A percentile compares a stretch with the other conserved stretches of the same genome.
These are phyloP conservation scores for Proteles cristata DNA, from an alignment of 2,113 vertebrate species.

Conservation along the genomic window DNA sequence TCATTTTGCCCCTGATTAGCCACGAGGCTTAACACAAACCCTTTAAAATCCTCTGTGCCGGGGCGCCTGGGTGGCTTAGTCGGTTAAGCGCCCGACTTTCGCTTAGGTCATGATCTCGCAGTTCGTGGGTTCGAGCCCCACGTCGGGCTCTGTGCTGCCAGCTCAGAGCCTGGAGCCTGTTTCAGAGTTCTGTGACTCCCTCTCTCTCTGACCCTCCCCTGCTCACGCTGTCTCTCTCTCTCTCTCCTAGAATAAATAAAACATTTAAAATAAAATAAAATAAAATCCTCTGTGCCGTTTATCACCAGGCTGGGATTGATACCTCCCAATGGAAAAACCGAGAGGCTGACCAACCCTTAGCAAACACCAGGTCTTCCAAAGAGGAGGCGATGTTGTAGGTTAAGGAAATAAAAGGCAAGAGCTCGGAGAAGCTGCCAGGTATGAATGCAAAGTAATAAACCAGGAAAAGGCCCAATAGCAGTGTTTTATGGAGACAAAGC, in stretches of 20 bases:
- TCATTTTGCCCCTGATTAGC: neutral
- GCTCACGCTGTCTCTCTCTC: no score
- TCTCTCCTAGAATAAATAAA: no score
- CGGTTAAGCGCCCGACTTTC: no score
- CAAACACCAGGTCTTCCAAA: neutral
- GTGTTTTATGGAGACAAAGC: neutral
- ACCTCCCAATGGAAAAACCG: neutral
- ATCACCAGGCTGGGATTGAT: neutral
- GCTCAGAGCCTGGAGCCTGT: no score
- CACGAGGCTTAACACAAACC: neutral
- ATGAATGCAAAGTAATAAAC: slow-evolving; percentile 29
- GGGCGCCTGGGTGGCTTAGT: no score
- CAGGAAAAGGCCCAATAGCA: slow-evolving; percentile 9
- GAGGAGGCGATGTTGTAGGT: neutral
- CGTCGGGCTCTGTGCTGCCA: no score
- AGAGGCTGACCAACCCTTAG: neutral
- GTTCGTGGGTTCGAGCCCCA: no score
- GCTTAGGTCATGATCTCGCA: no score
- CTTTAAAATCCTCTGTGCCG: neutral
- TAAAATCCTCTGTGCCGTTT: neutral
- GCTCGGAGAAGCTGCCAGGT: neutral
- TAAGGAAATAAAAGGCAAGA: slow-evolving; percentile 33
- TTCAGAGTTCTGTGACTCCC: no score
- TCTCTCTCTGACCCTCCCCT: no score
- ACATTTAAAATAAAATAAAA: no score